Evolutionary conservation across 2,113 vertebrate genomes (phyloP).

Genomic region (Gavia stellata): DNA sequence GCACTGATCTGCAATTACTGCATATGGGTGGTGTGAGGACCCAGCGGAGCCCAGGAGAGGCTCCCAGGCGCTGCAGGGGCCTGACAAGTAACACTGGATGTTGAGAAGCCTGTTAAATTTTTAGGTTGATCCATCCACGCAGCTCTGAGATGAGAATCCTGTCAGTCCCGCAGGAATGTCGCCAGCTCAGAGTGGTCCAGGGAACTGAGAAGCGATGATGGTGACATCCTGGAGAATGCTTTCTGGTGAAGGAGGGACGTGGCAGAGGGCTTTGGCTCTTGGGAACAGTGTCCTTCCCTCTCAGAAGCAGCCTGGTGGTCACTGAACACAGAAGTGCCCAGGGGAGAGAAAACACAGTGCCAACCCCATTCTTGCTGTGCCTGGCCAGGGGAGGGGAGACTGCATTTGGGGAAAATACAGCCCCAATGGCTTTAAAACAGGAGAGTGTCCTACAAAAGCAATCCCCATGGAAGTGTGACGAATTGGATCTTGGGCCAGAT

Average conservation of each 20-base stretch:
- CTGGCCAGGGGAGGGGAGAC: not conserved
- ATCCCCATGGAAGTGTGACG: not conserved
- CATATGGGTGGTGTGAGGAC: not conserved
- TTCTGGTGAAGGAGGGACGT: not conserved
- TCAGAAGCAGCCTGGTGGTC: slow-evolving; percentile 1
- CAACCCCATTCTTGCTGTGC: not conserved
- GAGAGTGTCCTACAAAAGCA: slow-evolving; percentile 22
- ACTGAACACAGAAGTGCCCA: not conserved
- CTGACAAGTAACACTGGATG: not conserved
- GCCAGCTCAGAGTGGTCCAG: not conserved
- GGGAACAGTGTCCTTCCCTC: not conserved
- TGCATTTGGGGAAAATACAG: slow-evolving; percentile 37
- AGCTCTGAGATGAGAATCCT: slow-evolving; percentile 2
- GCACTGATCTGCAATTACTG: not conserved
- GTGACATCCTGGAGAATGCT: not conserved
- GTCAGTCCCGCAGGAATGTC: not conserved
- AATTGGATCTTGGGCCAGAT: slow-evolving; percentile 42
- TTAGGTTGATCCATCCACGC: not conserved
- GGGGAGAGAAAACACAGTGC: not conserved
- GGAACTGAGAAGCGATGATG: not conserved
- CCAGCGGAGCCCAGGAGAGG: not conserved
- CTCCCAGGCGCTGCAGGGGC: not conserved
- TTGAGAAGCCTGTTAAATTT: not conserved
- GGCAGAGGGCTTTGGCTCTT: not conserved
- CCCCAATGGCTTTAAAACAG: slow-evolving; percentile 61